These are phyloP conservation scores for Aporophyla nigra DNA, from an alignment of 2,888 invertebrate species.

Conservation along the genomic window DNA sequence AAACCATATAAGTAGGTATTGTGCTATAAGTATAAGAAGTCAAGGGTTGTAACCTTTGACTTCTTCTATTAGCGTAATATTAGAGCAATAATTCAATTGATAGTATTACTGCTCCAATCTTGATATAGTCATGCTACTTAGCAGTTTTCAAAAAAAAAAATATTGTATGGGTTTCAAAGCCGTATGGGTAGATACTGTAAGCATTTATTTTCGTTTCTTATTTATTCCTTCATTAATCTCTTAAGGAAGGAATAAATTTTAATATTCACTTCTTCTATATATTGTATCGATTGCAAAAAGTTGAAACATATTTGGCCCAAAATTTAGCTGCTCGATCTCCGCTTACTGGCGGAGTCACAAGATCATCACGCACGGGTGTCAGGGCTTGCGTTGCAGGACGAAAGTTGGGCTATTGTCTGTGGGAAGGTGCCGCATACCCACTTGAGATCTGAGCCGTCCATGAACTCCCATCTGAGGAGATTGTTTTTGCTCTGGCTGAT, in stretches of 20 bases:
- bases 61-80: too few species aligned
- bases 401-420: background rate
- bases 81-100: too few species aligned
- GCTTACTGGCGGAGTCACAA: background rate
- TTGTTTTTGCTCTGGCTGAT: too few species aligned
- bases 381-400: background rate
- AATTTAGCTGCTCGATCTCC: background rate
- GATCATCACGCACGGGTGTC: background rate
- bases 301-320: background rate
- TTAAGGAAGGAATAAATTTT: background rate
- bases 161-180: too few species aligned
- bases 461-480: too few species aligned
- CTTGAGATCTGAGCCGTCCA: too few species aligned
- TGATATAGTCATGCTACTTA: background rate
- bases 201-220: constrained; percentile 11
- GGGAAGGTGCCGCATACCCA: too few species aligned
- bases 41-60: too few species aligned
- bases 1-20: too few species aligned
- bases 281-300: background rate
- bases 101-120: too few species aligned
- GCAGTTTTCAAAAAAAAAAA: too few species aligned
- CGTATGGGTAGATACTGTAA: background rate
- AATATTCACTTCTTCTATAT: background rate
- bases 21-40: too few species aligned
- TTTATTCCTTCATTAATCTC: background rate